Evolutionary conservation across 2,888 invertebrate species (phyloP).

Genomic region (Latheticus oryzae): DNA sequence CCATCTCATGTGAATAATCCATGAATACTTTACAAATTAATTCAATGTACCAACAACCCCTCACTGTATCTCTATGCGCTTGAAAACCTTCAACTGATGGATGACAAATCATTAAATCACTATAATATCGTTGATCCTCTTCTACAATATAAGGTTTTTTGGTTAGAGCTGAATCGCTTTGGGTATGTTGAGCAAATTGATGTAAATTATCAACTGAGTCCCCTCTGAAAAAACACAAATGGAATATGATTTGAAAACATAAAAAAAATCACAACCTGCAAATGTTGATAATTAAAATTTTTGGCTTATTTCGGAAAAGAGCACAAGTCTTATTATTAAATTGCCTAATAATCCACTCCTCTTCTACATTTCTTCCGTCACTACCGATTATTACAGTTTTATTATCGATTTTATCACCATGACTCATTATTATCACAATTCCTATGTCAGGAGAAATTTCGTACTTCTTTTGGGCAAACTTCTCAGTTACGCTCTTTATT

Average conservation of each 20-base stretch:
- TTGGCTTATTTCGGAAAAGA: conserved; percentile 71
- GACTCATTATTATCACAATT: conserved; percentile 76
- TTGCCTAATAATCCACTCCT: conserved; percentile 55
- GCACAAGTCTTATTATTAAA: conserved; percentile 72
- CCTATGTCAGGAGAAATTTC: conserved; percentile 70
- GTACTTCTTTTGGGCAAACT: conserved; percentile 63
- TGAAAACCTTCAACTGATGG: conserved; percentile 60
- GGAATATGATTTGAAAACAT: too few species aligned
- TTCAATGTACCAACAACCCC: conserved; percentile 80
- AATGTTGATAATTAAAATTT: conserved; percentile 78
- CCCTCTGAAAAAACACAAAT: too few species aligned
- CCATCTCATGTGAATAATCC: conserved; percentile 70
- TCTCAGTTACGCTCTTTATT: conserved; percentile 42
- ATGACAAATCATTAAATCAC: conserved; percentile 39
- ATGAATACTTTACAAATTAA: conserved; percentile 75
- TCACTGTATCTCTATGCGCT: conserved; percentile 71
- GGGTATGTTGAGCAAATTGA: conserved; percentile 33
- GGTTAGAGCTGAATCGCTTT: conserved; percentile 27
- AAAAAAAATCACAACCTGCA: too few species aligned
- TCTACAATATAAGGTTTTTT: conserved; percentile 19
- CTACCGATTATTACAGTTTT: conserved; percentile 70
- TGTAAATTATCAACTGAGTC: conserved; percentile 54
- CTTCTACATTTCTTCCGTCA: conserved; percentile 71
- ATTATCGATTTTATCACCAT: conserved; percentile 68
- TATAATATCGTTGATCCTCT: conserved; percentile 28